Evolutionary conservation across 2,113 vertebrate genomes (phyloP), one percentile per base, ranked within the genome.

Genomic region (Edolisoma coerulescens): DNA sequence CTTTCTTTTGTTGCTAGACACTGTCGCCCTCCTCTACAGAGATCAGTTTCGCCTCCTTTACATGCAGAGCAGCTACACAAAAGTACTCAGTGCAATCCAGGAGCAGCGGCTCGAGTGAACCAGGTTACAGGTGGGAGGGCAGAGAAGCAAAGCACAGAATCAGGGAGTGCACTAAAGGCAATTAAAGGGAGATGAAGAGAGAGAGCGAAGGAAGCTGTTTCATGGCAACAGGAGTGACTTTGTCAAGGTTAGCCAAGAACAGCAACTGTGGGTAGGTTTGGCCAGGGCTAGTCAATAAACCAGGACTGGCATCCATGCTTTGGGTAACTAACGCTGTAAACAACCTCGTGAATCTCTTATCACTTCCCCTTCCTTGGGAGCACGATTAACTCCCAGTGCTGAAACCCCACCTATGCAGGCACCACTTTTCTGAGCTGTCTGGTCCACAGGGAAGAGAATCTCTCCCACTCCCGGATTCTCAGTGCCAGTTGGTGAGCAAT

Each of bases 121-220:
- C 75, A 20, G 68, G 86, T 80, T 90, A 90, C 63, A 80, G 92
- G 79, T 90, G 63, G 94, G 75, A 93, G 76, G 79, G 50, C 59
- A 85, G 50, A 50, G 63, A 65, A 50, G 41, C 54, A 74, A 73
- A 83, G 54, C 68, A 54, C 26, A 15, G 57, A 61, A 89, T 44
- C 70, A 76, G 41, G 64, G 60, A 35, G 59, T 16, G 75, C 71
- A 27, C 33, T 57, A 28, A 76, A 73, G 23, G 49, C 79, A 95
- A 53, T 88, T 71, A 90, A 71, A 83, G 63, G 35, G 75, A 65
- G 44, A 90, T 69, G 75, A 90, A 83, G 68, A 83, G 37, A 19
- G 67, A 74, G 90, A 57, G 54, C 0, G 1, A 92, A 86, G 86
- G 79, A 90, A 84, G 63, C 68, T 74, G 79, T 95, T 83, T 59